Percentiles rank a stretch among this genome's conserved stretches.
These are phyloP conservation scores for Sander lucioperca DNA, from an alignment of 2,113 vertebrate genomes.

Conservation along the genomic window DNA sequence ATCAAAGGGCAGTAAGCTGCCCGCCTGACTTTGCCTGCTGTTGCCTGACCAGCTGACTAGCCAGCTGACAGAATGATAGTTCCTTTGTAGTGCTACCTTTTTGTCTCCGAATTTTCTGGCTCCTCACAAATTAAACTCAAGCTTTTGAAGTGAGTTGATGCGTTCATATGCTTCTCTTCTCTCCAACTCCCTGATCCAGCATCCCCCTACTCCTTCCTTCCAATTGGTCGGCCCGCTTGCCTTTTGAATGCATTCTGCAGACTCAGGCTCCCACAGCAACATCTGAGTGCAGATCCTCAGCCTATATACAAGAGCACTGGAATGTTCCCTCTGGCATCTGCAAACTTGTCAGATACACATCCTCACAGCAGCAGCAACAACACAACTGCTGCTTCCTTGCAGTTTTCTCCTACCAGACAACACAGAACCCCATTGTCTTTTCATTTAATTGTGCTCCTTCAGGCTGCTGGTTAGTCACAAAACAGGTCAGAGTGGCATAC, in stretches of 20 bases:
- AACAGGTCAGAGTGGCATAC: constrained; percentile 38
- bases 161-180: constrained; percentile 30
- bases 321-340: constrained; percentile 53
- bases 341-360: constrained; percentile 63
- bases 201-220: constrained; percentile 32
- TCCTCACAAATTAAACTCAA: constrained; percentile 65
- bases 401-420: constrained; percentile 47
- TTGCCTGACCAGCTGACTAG: constrained; percentile 65
- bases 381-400: constrained; percentile 47
- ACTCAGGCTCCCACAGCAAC: constrained; percentile 62
- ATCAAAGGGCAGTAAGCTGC: constrained; percentile 64
- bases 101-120: constrained; percentile 57
- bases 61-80: constrained; percentile 65
- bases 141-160: constrained; percentile 72
- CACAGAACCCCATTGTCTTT: constrained; percentile 63
- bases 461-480: constrained; percentile 55
- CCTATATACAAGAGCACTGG: constrained; percentile 43
- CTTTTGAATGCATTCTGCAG: constrained; percentile 59
- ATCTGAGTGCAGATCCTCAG: constrained; percentile 47
- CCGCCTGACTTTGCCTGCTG: constrained; percentile 61
- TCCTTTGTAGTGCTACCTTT: constrained; percentile 65
- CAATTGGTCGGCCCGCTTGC: constrained; percentile 46
- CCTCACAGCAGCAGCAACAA: constrained; percentile 48
- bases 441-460: constrained; percentile 67
- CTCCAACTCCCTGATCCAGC: background rate